Conservation (phyloP, 2,888 invertebrate species). For the Leptura quadrifasciata region DNA sequence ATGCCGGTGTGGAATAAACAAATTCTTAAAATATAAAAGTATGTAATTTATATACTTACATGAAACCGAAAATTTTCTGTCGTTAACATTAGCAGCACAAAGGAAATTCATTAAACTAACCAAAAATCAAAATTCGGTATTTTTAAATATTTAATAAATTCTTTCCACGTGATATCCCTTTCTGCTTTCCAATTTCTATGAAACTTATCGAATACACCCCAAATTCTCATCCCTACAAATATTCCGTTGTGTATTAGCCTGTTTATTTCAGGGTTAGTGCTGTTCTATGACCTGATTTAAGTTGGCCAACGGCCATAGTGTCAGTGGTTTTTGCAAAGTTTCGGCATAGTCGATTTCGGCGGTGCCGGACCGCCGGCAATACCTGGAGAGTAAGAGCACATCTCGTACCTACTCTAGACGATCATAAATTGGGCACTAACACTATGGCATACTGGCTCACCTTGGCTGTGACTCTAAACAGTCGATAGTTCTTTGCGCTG, state of each 20-base stretch:
- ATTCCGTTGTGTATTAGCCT: background rate
- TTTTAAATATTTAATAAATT: no score
- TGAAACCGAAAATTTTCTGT: no score
- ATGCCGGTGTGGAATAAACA: no score
- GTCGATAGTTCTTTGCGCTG: constrained; percentile 56
- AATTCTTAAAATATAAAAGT: no score
- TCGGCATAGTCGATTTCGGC: constrained; percentile 45
- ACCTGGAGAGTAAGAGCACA: constrained; percentile 55
- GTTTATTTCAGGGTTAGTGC: constrained; percentile 6
- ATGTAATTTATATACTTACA: no score
- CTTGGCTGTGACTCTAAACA: constrained; percentile 59
- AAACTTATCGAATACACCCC: no score
- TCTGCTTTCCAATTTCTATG: no score
- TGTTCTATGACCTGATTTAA: constrained; percentile 44
- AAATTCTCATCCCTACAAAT: no score
- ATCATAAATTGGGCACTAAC: constrained; percentile 64
- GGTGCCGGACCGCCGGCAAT: constrained; percentile 48
- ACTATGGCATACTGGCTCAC: constrained; percentile 62
- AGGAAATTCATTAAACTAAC: no score
- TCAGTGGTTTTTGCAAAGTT: constrained; percentile 46
- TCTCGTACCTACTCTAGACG: constrained; percentile 59
- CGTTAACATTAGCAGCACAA: no score
- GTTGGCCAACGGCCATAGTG: constrained; percentile 22
- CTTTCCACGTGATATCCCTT: no score
- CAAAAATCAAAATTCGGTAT: no score